Percentiles rank a stretch among this genome's conserved stretches.
Evolutionary conservation across 1,140 invertebrate genomes (phyloP).

Genomic region (Pseudachorutes palmiensis): DNA sequence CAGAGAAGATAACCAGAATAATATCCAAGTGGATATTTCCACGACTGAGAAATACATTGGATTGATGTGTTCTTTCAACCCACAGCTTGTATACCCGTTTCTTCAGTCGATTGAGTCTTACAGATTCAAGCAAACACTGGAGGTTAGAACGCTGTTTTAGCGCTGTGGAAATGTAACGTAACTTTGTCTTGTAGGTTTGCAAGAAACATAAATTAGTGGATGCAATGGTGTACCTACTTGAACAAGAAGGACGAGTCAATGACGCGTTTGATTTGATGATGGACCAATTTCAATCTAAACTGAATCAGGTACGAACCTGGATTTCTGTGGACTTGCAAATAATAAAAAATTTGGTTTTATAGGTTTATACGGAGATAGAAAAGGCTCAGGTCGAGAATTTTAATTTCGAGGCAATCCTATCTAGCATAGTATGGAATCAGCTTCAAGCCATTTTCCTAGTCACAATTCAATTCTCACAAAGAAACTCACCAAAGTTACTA

Average conservation of each 20-base stretch:
- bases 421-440: slow-evolving; percentile 38
- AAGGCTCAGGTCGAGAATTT: too few species aligned
- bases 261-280: slow-evolving; percentile 46
- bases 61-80: slow-evolving; percentile 58
- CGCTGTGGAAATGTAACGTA: slow-evolving; percentile 38
- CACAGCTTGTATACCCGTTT: slow-evolving; percentile 46
- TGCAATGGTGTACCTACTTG: slow-evolving; percentile 49
- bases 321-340: background rate
- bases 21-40: slow-evolving; percentile 46
- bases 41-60: slow-evolving; percentile 57
- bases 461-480: slow-evolving; percentile 48
- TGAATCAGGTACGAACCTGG: slow-evolving; percentile 20
- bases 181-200: slow-evolving; percentile 43
- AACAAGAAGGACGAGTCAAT: slow-evolving; percentile 49
- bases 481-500: slow-evolving; percentile 46
- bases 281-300: slow-evolving; percentile 33
- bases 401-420: slow-evolving; percentile 6
- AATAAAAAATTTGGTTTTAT: background rate
- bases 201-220: slow-evolving; percentile 45
- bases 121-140: slow-evolving; percentile 45
- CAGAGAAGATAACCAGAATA: slow-evolving; percentile 38
- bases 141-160: slow-evolving; percentile 38
- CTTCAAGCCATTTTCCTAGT: slow-evolving; percentile 43
- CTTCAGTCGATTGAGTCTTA: slow-evolving; percentile 45
- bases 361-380: slow-evolving; percentile 39